Conservation (phyloP, 2,797 vertebrate genomes). For the Thamnophis elegans region DNA sequence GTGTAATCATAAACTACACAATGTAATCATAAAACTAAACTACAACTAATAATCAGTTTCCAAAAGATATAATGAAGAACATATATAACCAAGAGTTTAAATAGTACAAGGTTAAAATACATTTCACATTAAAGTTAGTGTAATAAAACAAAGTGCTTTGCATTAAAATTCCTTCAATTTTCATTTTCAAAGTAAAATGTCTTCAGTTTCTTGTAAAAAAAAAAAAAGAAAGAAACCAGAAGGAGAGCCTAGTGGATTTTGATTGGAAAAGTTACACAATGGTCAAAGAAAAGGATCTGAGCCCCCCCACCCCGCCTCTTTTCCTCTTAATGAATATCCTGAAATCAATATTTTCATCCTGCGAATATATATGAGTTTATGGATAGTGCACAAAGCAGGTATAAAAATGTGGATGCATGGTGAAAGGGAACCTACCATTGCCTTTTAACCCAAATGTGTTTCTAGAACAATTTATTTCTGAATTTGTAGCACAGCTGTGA, state of each 20-base stretch:
- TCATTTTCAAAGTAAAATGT: not conserved
- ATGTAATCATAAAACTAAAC: not conserved
- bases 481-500: not conserved
- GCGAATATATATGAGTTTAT: not conserved
- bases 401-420: not conserved
- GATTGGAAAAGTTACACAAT: not conserved
- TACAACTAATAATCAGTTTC: not conserved
- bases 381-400: not conserved
- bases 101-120: not conserved
- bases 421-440: not conserved
- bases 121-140: not conserved
- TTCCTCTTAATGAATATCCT: not conserved
- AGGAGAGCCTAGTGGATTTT: not conserved
- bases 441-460: not conserved
- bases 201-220: not conserved
- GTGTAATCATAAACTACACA: not conserved
- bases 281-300: not conserved
- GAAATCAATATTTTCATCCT: not conserved
- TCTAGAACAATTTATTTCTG: not conserved
- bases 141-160: not conserved
- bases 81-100: not conserved
- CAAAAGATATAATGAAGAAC: not conserved
- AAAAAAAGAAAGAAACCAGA: not conserved
- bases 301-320: not conserved
- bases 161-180: not conserved